phyloP scores from a whole-genome alignment of 2,888 invertebrate genomes.

The Scelioninae gen. 2 region DNA sequence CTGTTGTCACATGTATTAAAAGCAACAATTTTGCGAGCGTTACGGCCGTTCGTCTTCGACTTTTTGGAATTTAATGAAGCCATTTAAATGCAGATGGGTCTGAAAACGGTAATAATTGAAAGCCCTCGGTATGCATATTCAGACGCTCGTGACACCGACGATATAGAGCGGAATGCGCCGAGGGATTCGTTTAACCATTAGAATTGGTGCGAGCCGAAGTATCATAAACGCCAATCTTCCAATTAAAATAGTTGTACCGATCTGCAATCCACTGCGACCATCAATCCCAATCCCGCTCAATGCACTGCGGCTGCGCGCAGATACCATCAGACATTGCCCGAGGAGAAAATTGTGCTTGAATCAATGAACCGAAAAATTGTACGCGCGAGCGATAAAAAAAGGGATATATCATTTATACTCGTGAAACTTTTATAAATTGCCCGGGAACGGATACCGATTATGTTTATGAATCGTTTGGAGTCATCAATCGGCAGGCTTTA shows the following conservation, averaged over 20 bases:
- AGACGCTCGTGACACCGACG: conserved; percentile 7
- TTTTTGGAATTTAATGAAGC: conserved; percentile 23
- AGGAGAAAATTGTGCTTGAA: conserved; percentile 48
- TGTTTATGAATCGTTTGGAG: conserved; percentile 25
- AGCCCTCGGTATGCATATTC: conserved; percentile 18
- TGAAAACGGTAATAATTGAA: conserved; percentile 31
- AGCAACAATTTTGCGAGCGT: neutral
- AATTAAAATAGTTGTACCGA: conserved; percentile 56
- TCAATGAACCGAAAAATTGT: conserved; percentile 51
- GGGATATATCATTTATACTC: conserved; percentile 25
- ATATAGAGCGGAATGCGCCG: conserved; percentile 27
- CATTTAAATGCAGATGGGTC: conserved; percentile 26
- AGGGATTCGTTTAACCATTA: conserved; percentile 38
- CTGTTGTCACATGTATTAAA: neutral
- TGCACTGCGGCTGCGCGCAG: conserved; percentile 28
- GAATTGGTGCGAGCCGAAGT: conserved; percentile 48
- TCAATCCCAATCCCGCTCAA: conserved; percentile 50
- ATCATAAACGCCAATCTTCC: conserved; percentile 59
- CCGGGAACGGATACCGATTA: conserved; percentile 1
- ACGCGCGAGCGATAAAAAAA: conserved; percentile 37
- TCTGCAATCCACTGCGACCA: conserved; percentile 46
- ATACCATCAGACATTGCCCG: conserved; percentile 46
- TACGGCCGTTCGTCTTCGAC: neutral
- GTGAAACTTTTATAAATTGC: conserved; percentile 19
- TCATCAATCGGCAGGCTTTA: conserved; percentile 12